Evolutionary conservation across 2,888 invertebrate genomes (phyloP).

Genomic region (Philonicus albiceps): DNA sequence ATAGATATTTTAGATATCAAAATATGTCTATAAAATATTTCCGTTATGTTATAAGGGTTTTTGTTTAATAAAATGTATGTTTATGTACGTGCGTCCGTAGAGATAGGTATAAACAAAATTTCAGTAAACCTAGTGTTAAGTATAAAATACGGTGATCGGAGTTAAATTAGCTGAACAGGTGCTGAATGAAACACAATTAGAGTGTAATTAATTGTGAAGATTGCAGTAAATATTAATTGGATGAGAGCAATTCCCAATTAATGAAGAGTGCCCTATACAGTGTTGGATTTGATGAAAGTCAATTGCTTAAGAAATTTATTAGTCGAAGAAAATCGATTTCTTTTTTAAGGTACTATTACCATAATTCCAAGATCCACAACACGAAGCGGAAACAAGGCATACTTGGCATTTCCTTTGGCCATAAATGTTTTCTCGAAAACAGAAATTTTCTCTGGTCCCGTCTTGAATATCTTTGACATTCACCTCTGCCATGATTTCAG

Average conservation of each 20-base stretch:
- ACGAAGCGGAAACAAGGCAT: neutral
- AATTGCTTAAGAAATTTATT: neutral
- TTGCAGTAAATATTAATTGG: neutral
- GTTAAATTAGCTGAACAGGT: neutral
- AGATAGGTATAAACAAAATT: no score
- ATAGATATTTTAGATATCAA: no score
- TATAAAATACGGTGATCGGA: neutral
- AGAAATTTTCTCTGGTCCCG: neutral
- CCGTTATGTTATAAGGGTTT: no score
- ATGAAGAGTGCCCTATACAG: neutral
- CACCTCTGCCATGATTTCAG: neutral
- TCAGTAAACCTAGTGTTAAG: no score
- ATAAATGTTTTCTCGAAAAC: neutral
- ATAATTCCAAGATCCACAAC: neutral
- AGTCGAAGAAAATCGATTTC: neutral
- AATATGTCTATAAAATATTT: no score
- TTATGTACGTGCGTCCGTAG: no score
- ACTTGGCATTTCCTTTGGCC: neutral
- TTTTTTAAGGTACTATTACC: neutral
- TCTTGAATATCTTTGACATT: neutral
- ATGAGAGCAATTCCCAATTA: neutral
- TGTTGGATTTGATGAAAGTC: neutral
- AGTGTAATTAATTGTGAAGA: neutral
- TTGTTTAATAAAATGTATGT: no score
- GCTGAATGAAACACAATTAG: neutral